Percentiles rank a stretch among this genome's conserved stretches.
Evolutionary conservation across 2,113 vertebrate genomes (phyloP).

Genomic region (Paratilapia polleni): DNA sequence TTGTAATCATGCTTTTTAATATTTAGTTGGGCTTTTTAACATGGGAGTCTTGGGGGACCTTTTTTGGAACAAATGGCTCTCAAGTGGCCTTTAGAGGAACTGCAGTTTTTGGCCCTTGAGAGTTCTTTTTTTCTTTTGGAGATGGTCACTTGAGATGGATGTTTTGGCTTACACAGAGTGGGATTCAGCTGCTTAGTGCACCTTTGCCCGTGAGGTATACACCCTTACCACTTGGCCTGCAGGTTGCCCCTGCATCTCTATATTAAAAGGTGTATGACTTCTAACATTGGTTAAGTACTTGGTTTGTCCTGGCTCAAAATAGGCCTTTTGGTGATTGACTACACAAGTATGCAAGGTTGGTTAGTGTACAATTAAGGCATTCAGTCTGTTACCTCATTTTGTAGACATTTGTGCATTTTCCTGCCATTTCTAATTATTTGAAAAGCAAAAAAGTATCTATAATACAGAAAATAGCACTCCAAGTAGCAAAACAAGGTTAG

Average conservation of each 20-base stretch:
- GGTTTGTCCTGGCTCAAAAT: not conserved
- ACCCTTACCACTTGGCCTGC: not conserved
- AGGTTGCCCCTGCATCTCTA: not conserved
- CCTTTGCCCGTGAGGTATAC: not conserved
- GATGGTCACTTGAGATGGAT: not conserved
- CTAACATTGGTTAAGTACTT: not conserved
- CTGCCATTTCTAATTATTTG: not conserved
- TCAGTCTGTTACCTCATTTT: not conserved
- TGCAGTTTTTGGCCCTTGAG: not conserved
- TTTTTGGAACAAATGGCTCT: not conserved
- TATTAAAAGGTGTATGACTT: not conserved
- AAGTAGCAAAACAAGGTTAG: not conserved
- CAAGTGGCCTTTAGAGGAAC: not conserved
- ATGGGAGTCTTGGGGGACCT: not conserved
- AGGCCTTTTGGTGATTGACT: not conserved
- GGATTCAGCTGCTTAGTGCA: not conserved
- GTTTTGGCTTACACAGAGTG: not conserved
- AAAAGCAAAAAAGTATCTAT: not conserved
- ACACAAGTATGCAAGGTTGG: not conserved
- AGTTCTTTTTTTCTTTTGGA: not conserved
- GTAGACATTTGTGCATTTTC: not conserved
- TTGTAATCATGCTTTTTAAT: not conserved
- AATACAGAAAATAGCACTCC: not conserved
- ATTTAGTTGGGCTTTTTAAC: not conserved
- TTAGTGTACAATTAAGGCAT: not conserved